A percentile compares a stretch with the other conserved stretches of the same genome.
Conservation (phyloP, 92 coral and sea anemone species). For the Palythoa caribaeorum region DNA sequence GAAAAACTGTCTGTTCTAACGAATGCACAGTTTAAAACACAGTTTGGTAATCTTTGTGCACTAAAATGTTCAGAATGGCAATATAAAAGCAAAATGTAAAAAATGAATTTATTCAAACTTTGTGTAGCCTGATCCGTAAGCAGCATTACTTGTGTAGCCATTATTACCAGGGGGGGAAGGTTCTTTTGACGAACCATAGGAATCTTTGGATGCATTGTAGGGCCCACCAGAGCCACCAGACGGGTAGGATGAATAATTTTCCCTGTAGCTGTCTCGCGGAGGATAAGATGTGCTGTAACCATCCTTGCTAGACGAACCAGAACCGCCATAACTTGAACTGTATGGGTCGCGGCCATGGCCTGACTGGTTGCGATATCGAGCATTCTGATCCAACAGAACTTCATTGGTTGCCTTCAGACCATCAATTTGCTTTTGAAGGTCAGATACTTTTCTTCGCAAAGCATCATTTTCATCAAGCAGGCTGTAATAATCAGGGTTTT, state of each 20-base stretch:
- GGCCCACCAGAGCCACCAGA: conserved; percentile 43
- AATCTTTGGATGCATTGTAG: conserved; percentile 63
- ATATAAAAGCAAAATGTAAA: not conserved
- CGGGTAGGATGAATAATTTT: conserved; percentile 20
- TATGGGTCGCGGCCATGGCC: conserved; percentile 66
- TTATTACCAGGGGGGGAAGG: conserved; percentile 51
- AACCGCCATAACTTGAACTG: conserved; percentile 62
- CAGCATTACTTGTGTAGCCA: conserved; percentile 76
- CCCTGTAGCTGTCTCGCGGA: conserved; percentile 60
- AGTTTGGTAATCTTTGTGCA: not conserved
- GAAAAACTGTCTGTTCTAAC: not conserved
- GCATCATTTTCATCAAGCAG: conserved; percentile 94
- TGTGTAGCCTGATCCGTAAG: conserved; percentile 85
- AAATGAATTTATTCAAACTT: conserved; percentile 77
- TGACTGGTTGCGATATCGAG: conserved; percentile 90
- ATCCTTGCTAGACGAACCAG: conserved; percentile 51
- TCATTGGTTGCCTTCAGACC: conserved; percentile 96
- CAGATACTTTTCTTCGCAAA: conserved; percentile 83
- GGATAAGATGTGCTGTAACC: conserved; percentile 63
- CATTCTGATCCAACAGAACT: conserved; percentile 96
- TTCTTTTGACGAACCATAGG: conserved; percentile 44
- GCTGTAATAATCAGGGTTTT: conserved; percentile 77
- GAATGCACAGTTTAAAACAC: not conserved
- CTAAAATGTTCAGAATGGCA: not conserved
- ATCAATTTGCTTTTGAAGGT: conserved; percentile 94